These are phyloP conservation scores for Metellina segmentata DNA, from an alignment of 2,888 invertebrate species.

Conservation along the genomic window DNA sequence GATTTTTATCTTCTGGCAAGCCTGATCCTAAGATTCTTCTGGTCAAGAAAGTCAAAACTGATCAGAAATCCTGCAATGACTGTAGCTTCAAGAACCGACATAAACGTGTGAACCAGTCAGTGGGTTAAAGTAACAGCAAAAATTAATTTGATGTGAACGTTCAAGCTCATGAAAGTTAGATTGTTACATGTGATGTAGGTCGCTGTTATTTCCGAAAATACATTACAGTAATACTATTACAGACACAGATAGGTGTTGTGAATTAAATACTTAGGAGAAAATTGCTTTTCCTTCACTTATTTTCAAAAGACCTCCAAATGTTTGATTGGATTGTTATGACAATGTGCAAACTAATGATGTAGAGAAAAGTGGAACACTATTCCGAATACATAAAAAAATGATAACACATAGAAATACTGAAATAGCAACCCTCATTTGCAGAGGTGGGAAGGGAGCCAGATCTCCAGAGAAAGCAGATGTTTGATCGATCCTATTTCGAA, in stretches of 20 bases:
- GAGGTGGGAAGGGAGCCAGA: background rate
- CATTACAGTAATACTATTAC: background rate
- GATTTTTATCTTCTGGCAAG: too few relatives aligned
- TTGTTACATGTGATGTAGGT: too few relatives aligned
- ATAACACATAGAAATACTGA: background rate
- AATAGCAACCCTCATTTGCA: background rate
- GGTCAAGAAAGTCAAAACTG: too few relatives aligned
- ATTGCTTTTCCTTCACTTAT: background rate
- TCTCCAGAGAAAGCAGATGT: conserved; percentile 38
- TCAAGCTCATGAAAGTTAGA: too few relatives aligned
- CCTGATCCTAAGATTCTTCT: too few relatives aligned
- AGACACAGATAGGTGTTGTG: background rate
- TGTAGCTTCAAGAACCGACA: too few relatives aligned
- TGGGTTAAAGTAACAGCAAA: too few relatives aligned
- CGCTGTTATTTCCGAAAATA: background rate
- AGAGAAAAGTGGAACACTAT: background rate
- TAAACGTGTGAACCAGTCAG: too few relatives aligned
- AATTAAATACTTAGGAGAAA: background rate
- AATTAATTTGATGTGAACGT: too few relatives aligned
- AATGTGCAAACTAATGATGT: conserved; percentile 16
- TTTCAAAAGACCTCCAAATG: background rate
- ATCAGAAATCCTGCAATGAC: too few relatives aligned
- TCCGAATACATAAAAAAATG: background rate
- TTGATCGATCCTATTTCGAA: conserved; percentile 46
- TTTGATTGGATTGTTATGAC: conserved; percentile 42